Evolutionary conservation across 2,888 invertebrate genomes (phyloP).

Genomic region (Macropis europaea): DNA sequence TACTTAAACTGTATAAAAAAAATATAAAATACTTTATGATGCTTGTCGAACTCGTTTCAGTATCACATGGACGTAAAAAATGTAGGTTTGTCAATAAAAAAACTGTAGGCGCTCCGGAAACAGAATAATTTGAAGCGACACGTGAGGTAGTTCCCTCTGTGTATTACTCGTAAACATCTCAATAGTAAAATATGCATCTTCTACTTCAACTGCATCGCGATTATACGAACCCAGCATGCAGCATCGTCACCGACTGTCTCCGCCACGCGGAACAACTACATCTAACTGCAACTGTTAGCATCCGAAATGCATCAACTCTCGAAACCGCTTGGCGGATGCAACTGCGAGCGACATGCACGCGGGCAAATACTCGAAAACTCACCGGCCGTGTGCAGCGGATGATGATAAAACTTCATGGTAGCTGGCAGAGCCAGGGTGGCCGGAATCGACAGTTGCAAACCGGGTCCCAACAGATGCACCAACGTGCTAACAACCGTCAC

Average conservation of each 20-base stretch:
- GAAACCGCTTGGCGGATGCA: neutral
- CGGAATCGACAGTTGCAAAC: slow-evolving; percentile 85
- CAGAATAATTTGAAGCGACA: too few relatives aligned
- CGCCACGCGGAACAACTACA: neutral
- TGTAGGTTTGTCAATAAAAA: too few relatives aligned
- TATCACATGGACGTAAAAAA: too few relatives aligned
- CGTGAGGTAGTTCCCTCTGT: too few relatives aligned
- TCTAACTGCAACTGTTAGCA: neutral
- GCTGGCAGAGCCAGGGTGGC: slow-evolving; percentile 69
- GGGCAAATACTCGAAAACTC: slow-evolving; percentile 34
- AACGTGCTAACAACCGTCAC: slow-evolving; percentile 84
- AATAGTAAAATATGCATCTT: too few relatives aligned
- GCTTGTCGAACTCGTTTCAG: too few relatives aligned
- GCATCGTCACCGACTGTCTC: neutral
- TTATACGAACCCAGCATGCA: neutral
- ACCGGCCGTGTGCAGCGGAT: slow-evolving; percentile 72
- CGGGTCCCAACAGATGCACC: slow-evolving; percentile 88
- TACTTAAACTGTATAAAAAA: too few relatives aligned
- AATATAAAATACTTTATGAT: too few relatives aligned
- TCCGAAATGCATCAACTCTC: neutral
- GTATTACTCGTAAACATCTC: too few relatives aligned
- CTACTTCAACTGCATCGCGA: neutral
- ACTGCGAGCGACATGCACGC: neutral
- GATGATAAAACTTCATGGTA: slow-evolving; percentile 69
- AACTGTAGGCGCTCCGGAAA: too few relatives aligned